Percentiles rank a stretch among this genome's conserved stretches.
Evolutionary conservation across 2,888 invertebrate genomes (phyloP).

Genomic region (Andrena fulva): DNA sequence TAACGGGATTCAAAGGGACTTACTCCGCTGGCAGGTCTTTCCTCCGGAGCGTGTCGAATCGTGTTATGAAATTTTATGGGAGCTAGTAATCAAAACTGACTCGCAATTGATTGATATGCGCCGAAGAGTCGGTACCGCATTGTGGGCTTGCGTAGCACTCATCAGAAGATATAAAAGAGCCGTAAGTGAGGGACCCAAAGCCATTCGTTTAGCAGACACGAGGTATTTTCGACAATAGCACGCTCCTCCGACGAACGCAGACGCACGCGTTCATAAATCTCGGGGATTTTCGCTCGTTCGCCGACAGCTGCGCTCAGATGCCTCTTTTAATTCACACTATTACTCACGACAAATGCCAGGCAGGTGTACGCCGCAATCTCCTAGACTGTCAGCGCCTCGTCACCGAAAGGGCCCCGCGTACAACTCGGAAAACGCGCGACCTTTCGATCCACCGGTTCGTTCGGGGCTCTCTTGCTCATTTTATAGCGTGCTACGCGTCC

Average conservation of each 20-base stretch:
- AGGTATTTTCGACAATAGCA: slow-evolving; percentile 2
- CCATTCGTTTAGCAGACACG: background rate
- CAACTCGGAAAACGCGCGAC: background rate
- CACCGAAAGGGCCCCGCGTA: background rate
- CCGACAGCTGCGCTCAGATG: background rate
- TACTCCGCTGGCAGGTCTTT: slow-evolving; percentile 30
- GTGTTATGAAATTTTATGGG: slow-evolving; percentile 48
- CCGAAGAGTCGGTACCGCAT: background rate
- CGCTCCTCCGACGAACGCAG: background rate
- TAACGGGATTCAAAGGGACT: slow-evolving; percentile 69
- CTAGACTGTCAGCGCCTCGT: slow-evolving; percentile 5
- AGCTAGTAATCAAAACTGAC: slow-evolving; percentile 1
- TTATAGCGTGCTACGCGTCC: background rate
- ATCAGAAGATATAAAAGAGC: background rate
- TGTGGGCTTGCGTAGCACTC: background rate
- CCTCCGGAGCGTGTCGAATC: slow-evolving; percentile 40
- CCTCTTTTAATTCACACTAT: slow-evolving; percentile 10
- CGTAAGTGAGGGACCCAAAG: background rate
- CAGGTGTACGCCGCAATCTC: slow-evolving; percentile 10
- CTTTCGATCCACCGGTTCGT: background rate
- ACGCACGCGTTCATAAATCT: slow-evolving; percentile 10
- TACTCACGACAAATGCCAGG: slow-evolving; percentile 27
- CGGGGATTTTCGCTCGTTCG: background rate
- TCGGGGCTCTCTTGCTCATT: background rate
- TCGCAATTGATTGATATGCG: slow-evolving; percentile 27